Percentiles rank a stretch among this genome's conserved stretches.
These are phyloP conservation scores for Hirundo rustica DNA, from an alignment of 2,797 vertebrate genomes.

Conservation along the genomic window DNA sequence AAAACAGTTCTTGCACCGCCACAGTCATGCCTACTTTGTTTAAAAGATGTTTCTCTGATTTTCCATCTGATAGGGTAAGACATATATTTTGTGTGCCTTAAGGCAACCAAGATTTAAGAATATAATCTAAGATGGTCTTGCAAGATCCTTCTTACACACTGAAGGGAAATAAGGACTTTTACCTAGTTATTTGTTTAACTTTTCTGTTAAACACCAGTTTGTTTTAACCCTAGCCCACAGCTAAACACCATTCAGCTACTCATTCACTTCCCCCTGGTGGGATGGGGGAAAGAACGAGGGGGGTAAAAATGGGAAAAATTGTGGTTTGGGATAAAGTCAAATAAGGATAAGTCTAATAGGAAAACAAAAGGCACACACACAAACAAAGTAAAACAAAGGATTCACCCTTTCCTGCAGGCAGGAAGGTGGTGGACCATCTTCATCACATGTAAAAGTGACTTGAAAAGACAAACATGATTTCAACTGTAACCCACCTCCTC, in stretches of 20 bases:
- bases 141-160: not conserved
- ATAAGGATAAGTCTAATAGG: not conserved
- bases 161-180: not conserved
- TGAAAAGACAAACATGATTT: not conserved
- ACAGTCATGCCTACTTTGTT: not conserved
- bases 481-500: not conserved
- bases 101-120: not conserved
- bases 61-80: not conserved
- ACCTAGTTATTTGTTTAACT: not conserved
- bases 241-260: not conserved
- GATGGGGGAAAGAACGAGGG: not conserved
- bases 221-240: not conserved
- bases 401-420: fast-evolving
- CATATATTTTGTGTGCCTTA: not conserved
- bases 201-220: not conserved
- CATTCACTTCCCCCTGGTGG: not conserved
- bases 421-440: not conserved
- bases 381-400: not conserved
- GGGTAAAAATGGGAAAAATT: not conserved
- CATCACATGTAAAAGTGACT: fast-evolving
- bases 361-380: not conserved
- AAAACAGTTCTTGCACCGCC: no score
- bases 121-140: not conserved
- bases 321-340: not conserved
- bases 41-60: not conserved